These are phyloP conservation scores for Halictus rubicundus DNA, from an alignment of 1,140 invertebrate species.

Conservation along the genomic window DNA sequence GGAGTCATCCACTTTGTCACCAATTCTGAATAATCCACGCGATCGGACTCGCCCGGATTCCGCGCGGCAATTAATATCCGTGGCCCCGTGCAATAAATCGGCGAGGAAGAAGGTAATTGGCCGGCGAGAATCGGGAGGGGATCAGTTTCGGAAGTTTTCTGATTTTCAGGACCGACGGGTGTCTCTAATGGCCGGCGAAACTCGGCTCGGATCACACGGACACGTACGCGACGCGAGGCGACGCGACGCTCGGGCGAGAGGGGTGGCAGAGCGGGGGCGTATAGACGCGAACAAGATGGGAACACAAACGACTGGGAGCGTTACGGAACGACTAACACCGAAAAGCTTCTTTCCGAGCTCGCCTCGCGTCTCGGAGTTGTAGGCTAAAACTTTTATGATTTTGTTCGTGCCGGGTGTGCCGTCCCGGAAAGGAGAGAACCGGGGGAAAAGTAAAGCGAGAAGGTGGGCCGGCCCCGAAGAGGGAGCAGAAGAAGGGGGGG, in stretches of 20 bases:
- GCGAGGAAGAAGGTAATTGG: slow-evolving; percentile 42
- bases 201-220: slow-evolving; percentile 20
- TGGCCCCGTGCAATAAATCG: slow-evolving; percentile 29
- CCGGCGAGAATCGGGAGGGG: neutral
- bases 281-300: slow-evolving; percentile 30
- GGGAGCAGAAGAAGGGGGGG: neutral
- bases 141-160: slow-evolving; percentile 61
- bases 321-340: slow-evolving; percentile 51
- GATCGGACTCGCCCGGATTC: too few relatives aligned
- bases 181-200: slow-evolving; percentile 56
- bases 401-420: slow-evolving; percentile 56
- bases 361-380: slow-evolving; percentile 45
- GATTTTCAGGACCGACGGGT: slow-evolving; percentile 59
- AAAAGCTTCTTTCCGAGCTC: slow-evolving; percentile 52
- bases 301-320: slow-evolving; percentile 42
- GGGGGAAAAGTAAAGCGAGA: neutral
- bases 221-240: neutral
- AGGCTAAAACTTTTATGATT: slow-evolving; percentile 72
- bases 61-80: slow-evolving; percentile 20
- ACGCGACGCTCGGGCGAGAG: neutral
- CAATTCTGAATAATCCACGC: too few relatives aligned
- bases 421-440: slow-evolving; percentile 1
- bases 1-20: too few relatives aligned
- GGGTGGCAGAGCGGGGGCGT: too few relatives aligned
- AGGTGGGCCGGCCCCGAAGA: neutral